Percentiles rank a stretch among this genome's conserved stretches.
phyloP scores from a whole-genome alignment of 2,113 vertebrate species.

The Elachura formosa region DNA sequence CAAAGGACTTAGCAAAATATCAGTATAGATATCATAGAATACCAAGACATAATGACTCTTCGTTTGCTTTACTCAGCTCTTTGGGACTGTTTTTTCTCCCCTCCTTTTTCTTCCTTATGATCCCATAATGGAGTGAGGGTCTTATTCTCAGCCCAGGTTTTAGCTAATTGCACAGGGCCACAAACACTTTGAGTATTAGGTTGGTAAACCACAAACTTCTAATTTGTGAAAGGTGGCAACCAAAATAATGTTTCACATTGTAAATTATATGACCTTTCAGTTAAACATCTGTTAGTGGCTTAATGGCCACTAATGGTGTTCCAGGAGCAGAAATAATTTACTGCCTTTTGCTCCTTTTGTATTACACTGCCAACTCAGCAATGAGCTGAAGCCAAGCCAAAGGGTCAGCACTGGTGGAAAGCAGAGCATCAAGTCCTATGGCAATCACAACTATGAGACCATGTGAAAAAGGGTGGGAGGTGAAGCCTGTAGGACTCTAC shows the following conservation, averaged over 20 bases:
- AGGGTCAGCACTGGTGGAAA: background rate
- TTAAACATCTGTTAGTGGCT: background rate
- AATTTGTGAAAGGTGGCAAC: background rate
- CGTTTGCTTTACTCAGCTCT: background rate
- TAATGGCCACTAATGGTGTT: background rate
- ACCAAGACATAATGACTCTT: background rate
- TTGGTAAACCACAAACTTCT: background rate
- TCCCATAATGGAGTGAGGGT: background rate
- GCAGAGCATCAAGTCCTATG: rapidly evolving
- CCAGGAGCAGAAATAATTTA: background rate
- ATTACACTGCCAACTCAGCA: background rate
- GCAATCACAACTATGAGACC: background rate
- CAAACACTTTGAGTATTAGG: background rate
- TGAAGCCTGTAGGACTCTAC: background rate
- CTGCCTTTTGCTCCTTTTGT: background rate
- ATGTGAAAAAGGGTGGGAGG: background rate
- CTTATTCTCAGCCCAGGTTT: background rate
- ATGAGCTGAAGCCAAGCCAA: background rate
- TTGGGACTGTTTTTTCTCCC: background rate
- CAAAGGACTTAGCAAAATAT: background rate
- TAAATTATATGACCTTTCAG: constrained; percentile 13
- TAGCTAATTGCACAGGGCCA: background rate
- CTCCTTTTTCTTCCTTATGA: background rate
- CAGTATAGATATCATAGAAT: background rate
- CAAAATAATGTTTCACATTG: background rate